Evolutionary conservation across 2,888 invertebrate genomes (phyloP), one percentile per base, ranked within the genome.

Genomic region (Lymantria dispar): DNA sequence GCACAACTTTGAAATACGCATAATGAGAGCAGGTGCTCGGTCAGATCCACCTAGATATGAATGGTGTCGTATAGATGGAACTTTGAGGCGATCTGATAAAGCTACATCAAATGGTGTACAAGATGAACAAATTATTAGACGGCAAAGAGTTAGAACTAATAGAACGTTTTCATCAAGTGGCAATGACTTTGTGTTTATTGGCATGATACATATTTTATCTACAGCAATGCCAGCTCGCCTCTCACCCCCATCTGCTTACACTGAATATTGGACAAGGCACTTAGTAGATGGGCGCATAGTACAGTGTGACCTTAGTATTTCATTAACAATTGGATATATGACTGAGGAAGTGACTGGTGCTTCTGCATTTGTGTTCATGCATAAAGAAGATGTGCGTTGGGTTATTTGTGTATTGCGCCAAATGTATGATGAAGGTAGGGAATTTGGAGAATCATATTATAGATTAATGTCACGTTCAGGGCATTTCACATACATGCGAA

Each of bases 201-300:
- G 95, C 48, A 94, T 97, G 78, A 96, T 95, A 22, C 93, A 94
- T 74, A 89, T 96, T 29, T 83, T 95, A 67, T 75, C 88, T 8
- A 85, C 76, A 67, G 72, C 79, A 29, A 93, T 95, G 72, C 95
- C 96, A 50, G 76, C 86, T 36, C 77, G 81, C 45, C 80, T 91
- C 44, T 92, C 95, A 47, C 93, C 96, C 45, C 94, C 91, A 1
- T 84, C 87, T 37, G 86, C 94, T 33, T 94, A 95, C 64, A 94
- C 97, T 71, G 98, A 98, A 80, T 98, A 98, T 82, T 95, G 96
- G 76, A 98, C 98, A 0, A 93, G 98, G 62, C 98, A 98, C 85
- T 92, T 96, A 50, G 94, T 97, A 47, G 97, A 98, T 87, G 98
- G 98, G 0, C 93, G 95, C 43, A 97, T 98, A 62, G 95, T 98